phyloP scores from a whole-genome alignment of 2,113 vertebrate species.

The Oxyura jamaicensis region DNA sequence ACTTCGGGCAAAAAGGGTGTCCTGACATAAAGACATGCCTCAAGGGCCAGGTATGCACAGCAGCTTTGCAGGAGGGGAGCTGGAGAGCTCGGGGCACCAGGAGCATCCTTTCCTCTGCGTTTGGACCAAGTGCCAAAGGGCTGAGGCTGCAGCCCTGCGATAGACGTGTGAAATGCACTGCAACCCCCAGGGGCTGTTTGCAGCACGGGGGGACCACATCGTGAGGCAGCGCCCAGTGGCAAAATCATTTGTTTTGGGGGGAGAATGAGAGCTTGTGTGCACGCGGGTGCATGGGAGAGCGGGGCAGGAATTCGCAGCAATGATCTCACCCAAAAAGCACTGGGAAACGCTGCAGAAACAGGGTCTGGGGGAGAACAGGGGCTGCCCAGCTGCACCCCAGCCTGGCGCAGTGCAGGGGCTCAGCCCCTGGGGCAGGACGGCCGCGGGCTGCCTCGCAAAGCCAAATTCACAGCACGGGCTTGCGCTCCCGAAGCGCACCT shows the following conservation, averaged over 20 bases:
- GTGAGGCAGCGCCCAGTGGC: not conserved
- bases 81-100: not conserved
- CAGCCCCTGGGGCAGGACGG: not conserved
- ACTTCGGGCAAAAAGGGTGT: not conserved
- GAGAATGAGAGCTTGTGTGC: not conserved
- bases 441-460: not conserved
- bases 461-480: not conserved
- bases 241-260: not conserved
- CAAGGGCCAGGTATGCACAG: not conserved
- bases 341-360: not conserved
- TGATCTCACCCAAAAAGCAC: fast-evolving
- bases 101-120: not conserved
- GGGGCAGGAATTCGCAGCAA: not conserved
- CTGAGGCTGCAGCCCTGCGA: not conserved
- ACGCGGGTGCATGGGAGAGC: not conserved
- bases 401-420: fast-evolving
- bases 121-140: not conserved
- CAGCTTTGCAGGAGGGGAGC: not conserved
- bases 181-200: not conserved
- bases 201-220: fast-evolving
- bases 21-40: too few relatives aligned
- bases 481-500: not conserved
- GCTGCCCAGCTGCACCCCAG: not conserved
- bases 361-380: not conserved
- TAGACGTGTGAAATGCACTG: not conserved